phyloP scores from a whole-genome alignment of 2,797 vertebrate genomes.

The Oreochromis mossambicus region DNA sequence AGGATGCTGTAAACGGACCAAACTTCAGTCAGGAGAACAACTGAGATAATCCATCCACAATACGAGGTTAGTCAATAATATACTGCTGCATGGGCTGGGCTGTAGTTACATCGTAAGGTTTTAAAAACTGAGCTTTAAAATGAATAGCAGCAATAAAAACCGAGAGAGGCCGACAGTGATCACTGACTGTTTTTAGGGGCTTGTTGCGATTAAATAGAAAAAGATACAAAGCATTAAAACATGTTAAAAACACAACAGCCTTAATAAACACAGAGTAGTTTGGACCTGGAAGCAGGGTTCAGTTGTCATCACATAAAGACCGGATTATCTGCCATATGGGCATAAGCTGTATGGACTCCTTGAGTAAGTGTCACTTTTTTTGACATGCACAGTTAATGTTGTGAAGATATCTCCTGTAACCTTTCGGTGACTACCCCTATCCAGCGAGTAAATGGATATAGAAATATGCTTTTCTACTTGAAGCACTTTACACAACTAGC shows the following conservation, averaged over 20 bases:
- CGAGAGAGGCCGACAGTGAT: not conserved
- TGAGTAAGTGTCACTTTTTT: not conserved
- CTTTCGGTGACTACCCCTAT: not conserved
- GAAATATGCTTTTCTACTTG: not conserved
- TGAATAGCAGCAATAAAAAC: not conserved
- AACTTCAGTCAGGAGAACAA: not conserved
- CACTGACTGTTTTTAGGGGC: not conserved
- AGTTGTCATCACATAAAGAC: not conserved
- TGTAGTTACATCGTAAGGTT: not conserved
- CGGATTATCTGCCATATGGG: not conserved
- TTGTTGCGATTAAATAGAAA: not conserved
- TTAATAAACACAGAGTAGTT: not conserved
- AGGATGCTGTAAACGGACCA: not conserved
- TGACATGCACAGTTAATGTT: rapidly evolving
- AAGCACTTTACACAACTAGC: not conserved
- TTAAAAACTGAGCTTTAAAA: not conserved
- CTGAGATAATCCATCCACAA: rapidly evolving
- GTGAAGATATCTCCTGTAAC: not conserved
- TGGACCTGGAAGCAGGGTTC: not conserved
- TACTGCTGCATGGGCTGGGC: not conserved
- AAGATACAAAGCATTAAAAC: not conserved
- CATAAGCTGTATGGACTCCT: rapidly evolving
- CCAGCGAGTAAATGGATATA: rapidly evolving
- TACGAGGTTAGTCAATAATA: rapidly evolving
- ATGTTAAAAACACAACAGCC: not conserved